Percentiles rank a stretch among this genome's conserved stretches.
These are phyloP conservation scores for Lepidostoma basale DNA, from an alignment of 1,140 invertebrate species.

Conservation along the genomic window DNA sequence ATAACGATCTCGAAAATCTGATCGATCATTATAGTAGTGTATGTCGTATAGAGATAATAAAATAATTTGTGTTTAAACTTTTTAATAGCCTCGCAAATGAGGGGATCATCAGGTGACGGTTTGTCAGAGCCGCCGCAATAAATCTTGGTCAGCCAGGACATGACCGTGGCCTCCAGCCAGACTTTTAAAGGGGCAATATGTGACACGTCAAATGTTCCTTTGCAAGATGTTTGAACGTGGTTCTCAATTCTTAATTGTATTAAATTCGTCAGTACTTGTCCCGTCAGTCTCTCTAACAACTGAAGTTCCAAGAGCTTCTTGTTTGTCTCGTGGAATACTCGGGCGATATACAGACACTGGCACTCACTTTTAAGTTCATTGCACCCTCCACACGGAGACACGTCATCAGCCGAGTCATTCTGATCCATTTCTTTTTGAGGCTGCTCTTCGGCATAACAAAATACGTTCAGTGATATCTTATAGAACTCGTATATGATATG, in stretches of 20 bases:
- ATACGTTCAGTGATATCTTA: conserved; percentile 76
- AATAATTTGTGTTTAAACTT: conserved; percentile 80
- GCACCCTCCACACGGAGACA: conserved; percentile 72
- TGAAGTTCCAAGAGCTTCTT: conserved; percentile 75
- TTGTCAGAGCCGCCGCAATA: conserved; percentile 70
- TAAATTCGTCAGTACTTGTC: conserved; percentile 79
- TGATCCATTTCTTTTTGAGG: conserved; percentile 53
- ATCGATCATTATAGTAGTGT: conserved; percentile 85
- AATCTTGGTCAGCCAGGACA: conserved; percentile 82
- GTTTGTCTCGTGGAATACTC: conserved; percentile 81
- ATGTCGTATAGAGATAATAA: conserved; percentile 87
- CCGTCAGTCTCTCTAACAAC: conserved; percentile 78
- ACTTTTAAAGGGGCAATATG: conserved; percentile 74
- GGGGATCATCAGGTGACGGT: conserved; percentile 58
- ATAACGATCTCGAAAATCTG: conserved; percentile 96
- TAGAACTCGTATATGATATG: conserved; percentile 77
- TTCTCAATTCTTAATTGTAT: conserved; percentile 81
- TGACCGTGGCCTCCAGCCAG: conserved; percentile 83
- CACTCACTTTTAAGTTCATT: conserved; percentile 70
- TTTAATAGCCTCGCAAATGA: conserved; percentile 64
- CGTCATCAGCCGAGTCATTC: conserved; percentile 63
- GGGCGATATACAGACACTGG: conserved; percentile 74
- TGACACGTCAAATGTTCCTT: conserved; percentile 82
- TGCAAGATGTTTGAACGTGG: conserved; percentile 79
- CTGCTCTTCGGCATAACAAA: conserved; percentile 54